phyloP scores from a whole-genome alignment of 1,140 invertebrate genomes.

The Penaeus vannamei region DNA sequence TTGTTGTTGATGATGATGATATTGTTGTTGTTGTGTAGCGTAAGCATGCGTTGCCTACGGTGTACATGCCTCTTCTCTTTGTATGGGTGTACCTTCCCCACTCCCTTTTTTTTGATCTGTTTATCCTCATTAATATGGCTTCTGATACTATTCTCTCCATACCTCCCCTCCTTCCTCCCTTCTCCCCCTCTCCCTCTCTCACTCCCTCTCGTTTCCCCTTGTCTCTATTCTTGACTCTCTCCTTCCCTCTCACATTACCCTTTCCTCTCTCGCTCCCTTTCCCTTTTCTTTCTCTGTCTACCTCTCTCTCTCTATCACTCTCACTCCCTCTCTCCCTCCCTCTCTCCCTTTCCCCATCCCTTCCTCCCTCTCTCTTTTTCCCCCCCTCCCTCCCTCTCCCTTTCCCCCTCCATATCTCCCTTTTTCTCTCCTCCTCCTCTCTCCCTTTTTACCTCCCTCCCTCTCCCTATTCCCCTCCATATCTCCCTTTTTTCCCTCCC shows the following conservation, averaged over 20 bases:
- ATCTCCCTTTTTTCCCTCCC: neutral
- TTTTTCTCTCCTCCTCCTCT: neutral
- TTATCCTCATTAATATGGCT: too few species aligned
- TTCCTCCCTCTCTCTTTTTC: neutral
- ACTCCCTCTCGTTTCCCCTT: too few species aligned
- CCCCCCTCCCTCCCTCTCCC: neutral
- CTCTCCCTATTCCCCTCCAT: neutral
- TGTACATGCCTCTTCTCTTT: too few species aligned
- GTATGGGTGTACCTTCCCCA: too few species aligned
- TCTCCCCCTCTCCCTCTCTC: too few species aligned
- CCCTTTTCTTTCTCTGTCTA: neutral
- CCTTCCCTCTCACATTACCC: neutral
- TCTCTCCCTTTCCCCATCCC: neutral
- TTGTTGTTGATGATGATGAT: too few species aligned
- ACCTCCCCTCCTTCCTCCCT: too few species aligned
- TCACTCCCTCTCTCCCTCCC: neutral
- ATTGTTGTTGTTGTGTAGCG: too few species aligned
- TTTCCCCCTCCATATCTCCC: neutral
- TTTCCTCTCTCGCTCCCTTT: neutral
- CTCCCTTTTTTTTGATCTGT: too few species aligned
- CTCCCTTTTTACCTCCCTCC: neutral
- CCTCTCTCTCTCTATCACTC: constrained; percentile 1
- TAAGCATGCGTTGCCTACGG: too few species aligned
- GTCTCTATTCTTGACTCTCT: too few species aligned
- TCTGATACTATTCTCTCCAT: too few species aligned